A percentile compares a stretch with the other conserved stretches of the same genome.
These are phyloP conservation scores for Trichogramma pretiosum DNA, from an alignment of 1,140 invertebrate species.

Conservation along the genomic window DNA sequence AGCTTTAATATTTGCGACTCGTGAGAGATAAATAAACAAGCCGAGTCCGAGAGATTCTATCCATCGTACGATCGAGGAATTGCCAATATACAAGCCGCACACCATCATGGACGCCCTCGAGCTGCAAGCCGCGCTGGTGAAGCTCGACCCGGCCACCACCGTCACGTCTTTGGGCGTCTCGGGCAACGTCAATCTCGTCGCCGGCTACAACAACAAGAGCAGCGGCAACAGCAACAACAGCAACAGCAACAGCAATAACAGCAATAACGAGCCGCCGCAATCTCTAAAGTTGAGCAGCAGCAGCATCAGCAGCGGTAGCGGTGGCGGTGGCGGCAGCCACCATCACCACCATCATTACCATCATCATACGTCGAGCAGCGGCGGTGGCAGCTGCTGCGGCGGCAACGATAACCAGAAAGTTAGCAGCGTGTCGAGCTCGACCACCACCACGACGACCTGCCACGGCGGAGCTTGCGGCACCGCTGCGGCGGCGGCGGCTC, in stretches of 20 bases:
- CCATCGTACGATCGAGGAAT: no score
- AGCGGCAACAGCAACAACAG: slow-evolving; percentile 31
- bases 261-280: no score
- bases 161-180: slow-evolving; percentile 38
- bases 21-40: background rate
- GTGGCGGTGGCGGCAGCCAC: background rate
- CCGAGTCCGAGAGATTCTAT: no score
- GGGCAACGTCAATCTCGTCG: slow-evolving; percentile 31
- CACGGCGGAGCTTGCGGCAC: slow-evolving; percentile 12
- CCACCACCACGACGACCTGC: no score
- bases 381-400: background rate
- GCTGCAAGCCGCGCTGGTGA: slow-evolving; percentile 40
- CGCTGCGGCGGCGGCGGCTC: slow-evolving; percentile 7
- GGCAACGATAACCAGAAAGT: background rate
- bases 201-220: slow-evolving; percentile 31
- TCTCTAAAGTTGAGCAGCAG: slow-evolving; percentile 19
- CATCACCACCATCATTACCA: slow-evolving; percentile 6
- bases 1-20: slow-evolving; percentile 3
- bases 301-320: slow-evolving; percentile 11
- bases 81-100: background rate
- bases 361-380: slow-evolving; percentile 2
- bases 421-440: slow-evolving; percentile 11
- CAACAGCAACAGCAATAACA: no score
- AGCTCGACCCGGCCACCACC: slow-evolving; percentile 41
- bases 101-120: slow-evolving; percentile 37